Base-by-base conservation (phyloP, 2,797 vertebrate genomes). In the Hybognathus amarus region DNA sequence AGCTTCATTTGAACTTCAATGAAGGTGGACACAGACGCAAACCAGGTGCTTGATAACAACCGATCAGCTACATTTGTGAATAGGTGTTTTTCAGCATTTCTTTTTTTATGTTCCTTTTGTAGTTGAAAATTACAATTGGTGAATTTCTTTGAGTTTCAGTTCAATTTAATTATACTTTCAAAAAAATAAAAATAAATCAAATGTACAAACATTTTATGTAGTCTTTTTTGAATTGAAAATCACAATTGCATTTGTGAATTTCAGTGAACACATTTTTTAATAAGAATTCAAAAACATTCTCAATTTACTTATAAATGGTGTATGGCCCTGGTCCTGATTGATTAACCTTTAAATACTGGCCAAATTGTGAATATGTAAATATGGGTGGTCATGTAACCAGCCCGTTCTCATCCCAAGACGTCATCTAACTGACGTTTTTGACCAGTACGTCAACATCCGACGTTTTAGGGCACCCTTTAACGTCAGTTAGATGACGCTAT, bases 1-100 rank as follows among this genome's bases (percentile, higher is more conserved):
- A 78, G 40, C n/a, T 36, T 76, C 22, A 76, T 76, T 40, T 76
- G 4, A 76, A 80, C 50, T 33, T 79, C 45, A 54, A 24, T 52
- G 63, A 52, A 79, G 27, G 77, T 36, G 12, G 63, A 66, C 30
- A 66, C 24, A 0, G 10, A 45, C 27, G 9, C 61, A 67, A 67
- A 15, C 61, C 61, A 33, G 20, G 40, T 77, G 56, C 77, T 50
- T 79, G 30, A 50, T 9, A 67, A n/a, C 17, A 47, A 50, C 5
- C 20, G 64, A 52, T 67, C 63, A 50, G 11, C 20, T 22, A 6
- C 15, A 6, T 52, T 47, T 45, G 59, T 18, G 8, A 77, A 77
- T 24, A 27, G 9, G 8, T 38, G 18, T 40, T 61, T 70, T 22
- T 20, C 13, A 27, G 12, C 2, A 13, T 13, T 27, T 61, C 0